Evolutionary conservation across 2,888 invertebrate genomes (phyloP).

Genomic region (Ischnura elegans): DNA sequence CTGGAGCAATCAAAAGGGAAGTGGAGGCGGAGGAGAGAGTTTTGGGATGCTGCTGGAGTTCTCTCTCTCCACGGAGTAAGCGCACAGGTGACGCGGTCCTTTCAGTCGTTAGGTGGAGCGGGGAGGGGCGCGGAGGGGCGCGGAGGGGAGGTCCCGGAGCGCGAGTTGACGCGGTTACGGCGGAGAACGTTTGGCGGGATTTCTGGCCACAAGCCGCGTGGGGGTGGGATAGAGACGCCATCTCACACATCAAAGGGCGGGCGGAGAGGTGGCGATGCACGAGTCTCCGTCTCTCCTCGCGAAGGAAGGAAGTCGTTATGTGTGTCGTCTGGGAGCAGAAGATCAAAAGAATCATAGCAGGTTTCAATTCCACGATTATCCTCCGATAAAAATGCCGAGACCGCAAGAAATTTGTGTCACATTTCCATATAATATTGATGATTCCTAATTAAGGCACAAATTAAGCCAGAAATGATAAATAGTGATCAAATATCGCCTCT

Average conservation of each 20-base stretch:
- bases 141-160: neutral
- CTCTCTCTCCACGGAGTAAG: too few relatives aligned
- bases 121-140: neutral
- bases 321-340: neutral
- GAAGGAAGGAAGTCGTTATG: neutral
- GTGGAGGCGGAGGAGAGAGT: neutral
- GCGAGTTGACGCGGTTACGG: slow-evolving; percentile 1
- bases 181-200: neutral
- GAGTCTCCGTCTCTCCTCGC: too few relatives aligned
- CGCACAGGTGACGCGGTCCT: neutral
- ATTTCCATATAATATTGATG: too few relatives aligned
- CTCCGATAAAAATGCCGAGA: neutral
- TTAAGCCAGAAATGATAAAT: too few relatives aligned
- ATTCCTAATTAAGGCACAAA: too few relatives aligned
- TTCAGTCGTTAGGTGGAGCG: neutral
- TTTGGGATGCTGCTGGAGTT: neutral
- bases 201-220: neutral
- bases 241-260: neutral
- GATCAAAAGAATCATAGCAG: too few relatives aligned
- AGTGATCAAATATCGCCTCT: too few relatives aligned
- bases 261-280: too few relatives aligned
- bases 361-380: neutral
- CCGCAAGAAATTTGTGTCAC: too few relatives aligned
- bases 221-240: too few relatives aligned
- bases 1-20: neutral